Percentiles rank a stretch among this genome's conserved stretches.
Evolutionary conservation across 92 coral and sea anemone species (phyloP).

Genomic region (Desmophyllum pertusum): DNA sequence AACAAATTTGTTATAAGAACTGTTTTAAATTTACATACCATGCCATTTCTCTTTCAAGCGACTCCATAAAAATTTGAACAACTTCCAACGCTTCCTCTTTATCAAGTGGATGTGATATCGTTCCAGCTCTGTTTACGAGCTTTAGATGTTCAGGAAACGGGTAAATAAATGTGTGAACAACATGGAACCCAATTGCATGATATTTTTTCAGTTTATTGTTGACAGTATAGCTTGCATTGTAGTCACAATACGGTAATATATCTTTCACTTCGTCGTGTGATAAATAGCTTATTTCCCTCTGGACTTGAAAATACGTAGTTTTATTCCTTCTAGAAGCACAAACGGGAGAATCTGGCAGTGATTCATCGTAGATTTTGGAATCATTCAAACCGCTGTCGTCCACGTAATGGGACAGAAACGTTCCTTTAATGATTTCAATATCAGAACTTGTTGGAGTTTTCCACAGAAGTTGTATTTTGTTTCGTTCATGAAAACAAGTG

Average conservation of each 20-base stretch:
- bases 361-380: constrained; percentile 11
- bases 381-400: constrained; percentile 6
- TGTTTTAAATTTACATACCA: constrained; percentile 54
- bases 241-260: constrained; percentile 55
- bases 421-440: constrained; percentile 15
- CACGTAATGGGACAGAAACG: neutral
- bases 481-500: constrained; percentile 9
- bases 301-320: neutral
- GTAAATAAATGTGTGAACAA: constrained; percentile 22
- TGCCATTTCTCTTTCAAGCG: constrained; percentile 54
- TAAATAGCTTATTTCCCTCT: constrained; percentile 28
- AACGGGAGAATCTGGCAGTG: constrained; percentile 19
- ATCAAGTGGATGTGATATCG: constrained; percentile 52
- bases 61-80: constrained; percentile 65
- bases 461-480: constrained; percentile 54
- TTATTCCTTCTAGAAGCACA: constrained; percentile 24
- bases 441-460: constrained; percentile 30
- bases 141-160: constrained; percentile 33
- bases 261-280: constrained; percentile 45
- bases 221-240: constrained; percentile 61
- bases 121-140: neutral
- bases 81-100: constrained; percentile 59
- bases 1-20: neutral
- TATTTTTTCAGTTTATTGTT: neutral
- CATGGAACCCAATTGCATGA: constrained; percentile 7